phyloP scores from a whole-genome alignment of 2,113 vertebrate species.

The Sylvia atricapilla region DNA sequence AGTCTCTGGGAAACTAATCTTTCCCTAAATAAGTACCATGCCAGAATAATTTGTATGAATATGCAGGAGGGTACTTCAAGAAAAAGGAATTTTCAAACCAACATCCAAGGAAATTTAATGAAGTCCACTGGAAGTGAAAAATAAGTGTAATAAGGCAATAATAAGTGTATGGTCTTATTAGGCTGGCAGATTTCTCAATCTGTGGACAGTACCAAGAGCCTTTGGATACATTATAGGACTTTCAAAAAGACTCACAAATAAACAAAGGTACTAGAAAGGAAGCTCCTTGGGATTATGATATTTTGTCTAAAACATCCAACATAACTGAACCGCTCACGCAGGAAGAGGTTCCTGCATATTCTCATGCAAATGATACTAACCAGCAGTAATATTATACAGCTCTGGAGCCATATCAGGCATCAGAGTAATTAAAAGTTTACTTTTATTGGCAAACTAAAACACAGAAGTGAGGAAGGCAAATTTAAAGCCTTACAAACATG shows the following conservation, averaged over 20 bases:
- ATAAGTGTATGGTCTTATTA: not conserved
- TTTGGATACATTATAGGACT: rapidly evolving
- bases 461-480: not conserved
- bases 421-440: not conserved
- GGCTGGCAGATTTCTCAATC: not conserved
- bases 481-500: not conserved
- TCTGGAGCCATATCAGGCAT: not conserved
- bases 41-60: not conserved
- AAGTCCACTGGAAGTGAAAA: not conserved
- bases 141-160: not conserved
- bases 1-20: not conserved
- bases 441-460: not conserved
- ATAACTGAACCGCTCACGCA: not conserved
- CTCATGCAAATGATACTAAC: not conserved
- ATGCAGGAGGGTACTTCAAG: not conserved
- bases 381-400: not conserved
- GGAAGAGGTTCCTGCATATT: not conserved
- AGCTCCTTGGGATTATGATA: not conserved
- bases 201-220: not conserved
- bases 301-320: not conserved
- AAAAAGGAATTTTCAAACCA: not conserved
- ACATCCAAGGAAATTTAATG: not conserved
- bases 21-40: not conserved
- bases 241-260: not conserved
- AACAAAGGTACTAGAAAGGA: not conserved